Conservation (phyloP, 2,797 vertebrate species). For the Eulemur rubriventer region DNA sequence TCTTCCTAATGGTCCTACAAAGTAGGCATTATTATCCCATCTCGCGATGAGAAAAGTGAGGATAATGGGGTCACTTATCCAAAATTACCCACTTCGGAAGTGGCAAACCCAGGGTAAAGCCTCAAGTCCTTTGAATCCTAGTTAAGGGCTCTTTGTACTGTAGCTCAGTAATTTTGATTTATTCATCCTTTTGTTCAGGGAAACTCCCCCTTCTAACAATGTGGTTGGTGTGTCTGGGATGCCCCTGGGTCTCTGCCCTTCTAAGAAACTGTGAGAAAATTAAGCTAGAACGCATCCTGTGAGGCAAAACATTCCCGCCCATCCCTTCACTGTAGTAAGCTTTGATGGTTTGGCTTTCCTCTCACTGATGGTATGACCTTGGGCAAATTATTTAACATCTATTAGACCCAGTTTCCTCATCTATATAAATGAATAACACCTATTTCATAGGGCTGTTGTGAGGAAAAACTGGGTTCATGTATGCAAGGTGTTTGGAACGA, state of each 20-base stretch:
- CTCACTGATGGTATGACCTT: not conserved
- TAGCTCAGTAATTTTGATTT: not conserved
- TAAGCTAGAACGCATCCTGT: not conserved
- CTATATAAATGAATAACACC: not conserved
- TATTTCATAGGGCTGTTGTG: not conserved
- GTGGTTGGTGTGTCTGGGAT: not conserved
- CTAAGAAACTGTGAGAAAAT: not conserved
- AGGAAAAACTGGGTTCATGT: not conserved
- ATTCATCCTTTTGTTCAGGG: not conserved
- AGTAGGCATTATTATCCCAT: not conserved
- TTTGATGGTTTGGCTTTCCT: not conserved
- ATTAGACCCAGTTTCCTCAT: not conserved
- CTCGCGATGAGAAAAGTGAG: not conserved
- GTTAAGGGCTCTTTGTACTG: not conserved
- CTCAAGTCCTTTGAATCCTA: not conserved
- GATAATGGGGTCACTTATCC: not conserved
- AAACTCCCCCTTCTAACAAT: not conserved
- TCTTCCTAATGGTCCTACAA: not conserved
- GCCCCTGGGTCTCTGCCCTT: not conserved
- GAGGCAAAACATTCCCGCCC: not conserved
- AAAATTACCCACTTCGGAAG: not conserved
- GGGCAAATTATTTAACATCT: not conserved
- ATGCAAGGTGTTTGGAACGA: not conserved
- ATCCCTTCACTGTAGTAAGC: not conserved
- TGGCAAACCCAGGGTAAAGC: not conserved